Conservation (phyloP, 2,113 vertebrate genomes). For the Protobothrops mucrosquamatus region DNA sequence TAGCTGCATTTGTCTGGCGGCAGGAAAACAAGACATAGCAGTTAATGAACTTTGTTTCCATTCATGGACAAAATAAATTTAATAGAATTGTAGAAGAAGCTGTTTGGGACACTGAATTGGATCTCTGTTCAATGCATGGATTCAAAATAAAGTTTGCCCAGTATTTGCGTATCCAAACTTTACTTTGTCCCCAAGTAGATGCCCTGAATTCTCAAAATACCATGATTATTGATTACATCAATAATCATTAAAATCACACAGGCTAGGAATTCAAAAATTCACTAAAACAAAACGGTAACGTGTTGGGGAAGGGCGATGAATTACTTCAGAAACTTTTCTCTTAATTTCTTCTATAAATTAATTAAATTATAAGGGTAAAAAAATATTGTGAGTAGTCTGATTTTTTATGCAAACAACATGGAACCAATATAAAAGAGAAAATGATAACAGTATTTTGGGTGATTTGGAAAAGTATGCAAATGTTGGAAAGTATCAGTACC, state of each 20-base stretch:
- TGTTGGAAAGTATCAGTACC: not conserved
- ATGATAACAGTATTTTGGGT: not conserved
- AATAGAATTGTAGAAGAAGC: not conserved
- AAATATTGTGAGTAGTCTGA: not conserved
- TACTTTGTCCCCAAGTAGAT: not conserved
- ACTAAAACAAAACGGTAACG: not conserved
- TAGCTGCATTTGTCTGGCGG: slow-evolving; percentile 8
- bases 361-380: not conserved
- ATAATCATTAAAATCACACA: not conserved
- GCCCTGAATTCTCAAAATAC: not conserved
- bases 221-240: not conserved
- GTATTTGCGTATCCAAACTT: not conserved
- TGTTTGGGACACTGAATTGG: not conserved
- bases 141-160: not conserved
- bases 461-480: not conserved
- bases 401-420: not conserved
- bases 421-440: not conserved
- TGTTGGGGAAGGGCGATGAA: not conserved
- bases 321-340: not conserved
- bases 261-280: not conserved
- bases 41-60: not conserved
- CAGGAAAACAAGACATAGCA: not conserved
- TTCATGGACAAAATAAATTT: not conserved
- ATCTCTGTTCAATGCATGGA: not conserved
- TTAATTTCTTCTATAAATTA: not conserved